phyloP scores from a whole-genome alignment of 2,888 invertebrate genomes.

The Chymomyza amoena region DNA sequence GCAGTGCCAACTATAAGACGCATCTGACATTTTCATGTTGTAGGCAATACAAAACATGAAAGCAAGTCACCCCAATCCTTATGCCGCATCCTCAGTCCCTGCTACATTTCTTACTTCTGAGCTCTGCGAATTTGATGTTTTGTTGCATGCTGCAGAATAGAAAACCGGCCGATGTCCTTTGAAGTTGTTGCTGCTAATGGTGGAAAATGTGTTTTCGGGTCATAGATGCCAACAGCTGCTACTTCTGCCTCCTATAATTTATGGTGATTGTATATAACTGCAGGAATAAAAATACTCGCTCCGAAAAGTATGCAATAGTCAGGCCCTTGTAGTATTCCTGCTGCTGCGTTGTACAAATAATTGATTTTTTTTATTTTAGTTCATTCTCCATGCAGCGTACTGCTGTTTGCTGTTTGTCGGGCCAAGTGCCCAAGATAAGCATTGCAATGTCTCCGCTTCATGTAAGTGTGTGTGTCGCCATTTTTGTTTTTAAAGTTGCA shows the following conservation, averaged over 20 bases:
- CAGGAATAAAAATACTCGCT: conserved; percentile 18
- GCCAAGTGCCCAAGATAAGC: neutral
- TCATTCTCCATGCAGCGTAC: no score
- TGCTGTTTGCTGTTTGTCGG: neutral
- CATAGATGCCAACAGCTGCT: conserved; percentile 55
- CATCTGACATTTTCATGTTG: conserved; percentile 63
- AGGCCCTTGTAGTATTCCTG: neutral
- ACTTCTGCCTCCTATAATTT: conserved; percentile 53
- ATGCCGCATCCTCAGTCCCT: no score
- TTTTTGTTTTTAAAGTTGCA: no score
- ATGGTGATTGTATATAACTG: conserved; percentile 74
- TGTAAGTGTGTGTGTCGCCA: no score
- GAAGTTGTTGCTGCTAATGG: conserved; percentile 39
- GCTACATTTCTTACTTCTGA: neutral
- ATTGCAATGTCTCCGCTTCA: no score
- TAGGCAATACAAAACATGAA: conserved; percentile 52
- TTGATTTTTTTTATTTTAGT: no score
- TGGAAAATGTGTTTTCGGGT: conserved; percentile 75
- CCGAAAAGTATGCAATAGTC: neutral
- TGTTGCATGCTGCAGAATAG: conserved; percentile 38
- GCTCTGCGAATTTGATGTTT: conserved; percentile 56
- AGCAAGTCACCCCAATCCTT: conserved; percentile 16
- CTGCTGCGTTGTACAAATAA: neutral
- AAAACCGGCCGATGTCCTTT: conserved; percentile 10
- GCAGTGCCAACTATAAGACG: conserved; percentile 9